Percentiles rank a stretch among this genome's conserved stretches.
These are phyloP conservation scores for Emydoidea blandingii DNA, from an alignment of 2,797 vertebrate species.

Conservation along the genomic window DNA sequence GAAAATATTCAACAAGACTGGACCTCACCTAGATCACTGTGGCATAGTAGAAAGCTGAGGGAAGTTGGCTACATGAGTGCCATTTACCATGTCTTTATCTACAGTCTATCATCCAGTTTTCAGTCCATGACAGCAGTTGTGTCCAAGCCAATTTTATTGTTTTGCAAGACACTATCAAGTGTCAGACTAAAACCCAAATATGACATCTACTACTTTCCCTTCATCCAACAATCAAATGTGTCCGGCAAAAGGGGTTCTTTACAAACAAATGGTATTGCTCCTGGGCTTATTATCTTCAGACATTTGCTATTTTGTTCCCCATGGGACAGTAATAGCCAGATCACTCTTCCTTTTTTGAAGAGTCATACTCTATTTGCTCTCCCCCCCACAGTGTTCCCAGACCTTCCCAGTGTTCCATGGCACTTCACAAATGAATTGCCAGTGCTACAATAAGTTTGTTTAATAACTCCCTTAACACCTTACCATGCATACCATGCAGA, in stretches of 20 bases:
- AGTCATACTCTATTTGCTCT: neutral
- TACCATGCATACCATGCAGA: conserved; percentile 19
- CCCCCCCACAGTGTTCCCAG: neutral
- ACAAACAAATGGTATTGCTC: conserved; percentile 27
- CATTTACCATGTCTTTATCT: conserved; percentile 1
- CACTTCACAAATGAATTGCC: conserved; percentile 38
- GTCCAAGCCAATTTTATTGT: conserved; percentile 32
- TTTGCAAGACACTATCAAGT: conserved; percentile 1
- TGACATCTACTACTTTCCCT: conserved; percentile 36
- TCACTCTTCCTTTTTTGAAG: conserved; percentile 43
- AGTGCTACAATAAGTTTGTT: conserved; percentile 7
- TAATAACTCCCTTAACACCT: conserved; percentile 32
- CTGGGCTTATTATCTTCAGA: conserved; percentile 36
- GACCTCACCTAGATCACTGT: conserved; percentile 27
- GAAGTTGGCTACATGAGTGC: neutral
- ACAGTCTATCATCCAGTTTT: conserved; percentile 31
- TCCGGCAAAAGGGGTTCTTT: neutral
- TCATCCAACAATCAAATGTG: neutral
- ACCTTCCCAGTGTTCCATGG: conserved; percentile 5
- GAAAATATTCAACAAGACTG: conserved; percentile 48
- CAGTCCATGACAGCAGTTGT: conserved; percentile 32
- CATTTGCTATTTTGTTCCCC: conserved; percentile 20
- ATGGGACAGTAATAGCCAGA: neutral
- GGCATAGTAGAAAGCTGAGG: neutral
- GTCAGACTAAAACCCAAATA: neutral